Evolutionary conservation across 2,888 invertebrate genomes (phyloP), one percentile per base, ranked within the genome.

Genomic region (Ischnus inquisitorius): DNA sequence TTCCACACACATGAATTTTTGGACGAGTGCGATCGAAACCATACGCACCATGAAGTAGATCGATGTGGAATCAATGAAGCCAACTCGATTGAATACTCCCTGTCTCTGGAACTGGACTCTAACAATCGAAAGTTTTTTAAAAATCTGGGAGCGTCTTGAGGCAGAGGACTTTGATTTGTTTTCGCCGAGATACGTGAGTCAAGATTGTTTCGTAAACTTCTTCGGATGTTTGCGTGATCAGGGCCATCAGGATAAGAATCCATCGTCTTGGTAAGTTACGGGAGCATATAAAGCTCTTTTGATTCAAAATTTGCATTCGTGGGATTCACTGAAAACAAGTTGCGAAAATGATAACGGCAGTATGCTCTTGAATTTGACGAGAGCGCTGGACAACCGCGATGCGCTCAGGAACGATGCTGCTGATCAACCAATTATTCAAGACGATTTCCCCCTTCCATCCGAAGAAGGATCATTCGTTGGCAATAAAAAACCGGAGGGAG

Each of bases 201-300:
- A 48, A 48, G 48, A 48, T 48, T 48, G 48, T 48, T 19, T 48
- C 1, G 19, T 16, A 19, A 48, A 48, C 48, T 48, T 19, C 48
- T 48, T 48, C 48, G 16, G 16, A 48, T 19, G 19, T 48, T 48
- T 19, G 16, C 8, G 48, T 16, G 16, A 48, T 48, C 48, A 48
- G n/a, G 48, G 48, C 48, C 48, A 48, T 48, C 48, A 48, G 16
- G n/a, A 48, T 48, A 48, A 48, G 4, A 48, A 48, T 48, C 48
- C 48, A n/a, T n/a, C 48, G n/a, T 48, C 48, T 48, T 48, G 16
- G 16, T n/a, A 16, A 16, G 16, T 5, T 48, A 48, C 1, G 3
- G 48, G 48, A 48, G 16, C 48, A 16, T 48, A 48, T 16, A 48
- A 48, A 19, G 16, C 48, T 16, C 48, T 48, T 2, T 48, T 48